Evolutionary conservation across 2,888 invertebrate species (phyloP).

Genomic region (Morinoia aosen): DNA sequence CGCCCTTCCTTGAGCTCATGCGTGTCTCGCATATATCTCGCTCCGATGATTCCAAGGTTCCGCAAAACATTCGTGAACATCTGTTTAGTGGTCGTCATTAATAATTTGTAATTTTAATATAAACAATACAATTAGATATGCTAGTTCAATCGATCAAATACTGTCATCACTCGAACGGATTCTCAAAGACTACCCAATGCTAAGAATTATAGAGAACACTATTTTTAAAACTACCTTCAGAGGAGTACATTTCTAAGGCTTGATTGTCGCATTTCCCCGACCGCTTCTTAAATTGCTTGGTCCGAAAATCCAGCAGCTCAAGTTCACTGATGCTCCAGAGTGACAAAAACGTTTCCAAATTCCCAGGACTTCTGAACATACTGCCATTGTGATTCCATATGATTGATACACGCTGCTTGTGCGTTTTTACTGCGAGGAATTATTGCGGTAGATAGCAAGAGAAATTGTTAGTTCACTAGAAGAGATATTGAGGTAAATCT

Average conservation of each 20-base stretch:
- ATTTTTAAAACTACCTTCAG: neutral
- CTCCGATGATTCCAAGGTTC: neutral
- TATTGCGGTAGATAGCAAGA: neutral
- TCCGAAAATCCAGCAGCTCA: neutral
- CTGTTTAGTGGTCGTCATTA: neutral
- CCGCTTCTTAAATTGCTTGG: neutral
- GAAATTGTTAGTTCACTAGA: neutral
- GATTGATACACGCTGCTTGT: neutral
- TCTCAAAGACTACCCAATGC: neutral
- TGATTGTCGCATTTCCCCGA: neutral
- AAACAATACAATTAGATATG: neutral
- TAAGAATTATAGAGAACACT: neutral
- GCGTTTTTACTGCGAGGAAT: conserved; percentile 19
- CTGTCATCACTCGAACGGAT: neutral
- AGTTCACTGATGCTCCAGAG: neutral
- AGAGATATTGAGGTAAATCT: neutral
- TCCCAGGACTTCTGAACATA: neutral
- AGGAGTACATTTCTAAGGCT: neutral
- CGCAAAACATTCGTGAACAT: neutral
- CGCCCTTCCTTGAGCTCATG: conserved; percentile 2
- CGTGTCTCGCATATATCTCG: conserved; percentile 1
- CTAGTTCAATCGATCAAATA: neutral
- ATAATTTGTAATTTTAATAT: neutral
- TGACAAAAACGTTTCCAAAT: neutral
- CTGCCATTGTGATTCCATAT: neutral